phyloP scores from a whole-genome alignment of 2,113 vertebrate genomes.

The Myodes glareolus region DNA sequence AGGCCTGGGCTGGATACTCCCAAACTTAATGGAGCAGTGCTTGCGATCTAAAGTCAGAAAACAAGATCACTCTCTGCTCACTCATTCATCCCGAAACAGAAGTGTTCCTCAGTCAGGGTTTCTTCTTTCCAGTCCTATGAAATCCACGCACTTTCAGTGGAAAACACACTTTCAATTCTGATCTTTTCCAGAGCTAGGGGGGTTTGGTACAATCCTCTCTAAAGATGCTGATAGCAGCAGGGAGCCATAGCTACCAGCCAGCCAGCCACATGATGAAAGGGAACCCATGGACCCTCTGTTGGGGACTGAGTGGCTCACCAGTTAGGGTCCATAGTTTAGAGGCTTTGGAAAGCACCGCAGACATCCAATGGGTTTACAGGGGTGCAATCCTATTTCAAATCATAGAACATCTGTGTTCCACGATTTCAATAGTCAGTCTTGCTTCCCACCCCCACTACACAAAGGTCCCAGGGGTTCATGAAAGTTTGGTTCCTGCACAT shows the following conservation, averaged over 20 bases:
- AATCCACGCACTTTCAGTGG: neutral
- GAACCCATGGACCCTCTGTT: neutral
- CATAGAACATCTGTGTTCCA: neutral
- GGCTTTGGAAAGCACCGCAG: neutral
- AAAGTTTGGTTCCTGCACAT: conserved; percentile 32
- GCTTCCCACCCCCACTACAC: neutral
- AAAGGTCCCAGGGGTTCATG: neutral
- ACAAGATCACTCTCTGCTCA: neutral
- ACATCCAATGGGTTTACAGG: neutral
- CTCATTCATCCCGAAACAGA: accelerated
- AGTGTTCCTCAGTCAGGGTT: neutral
- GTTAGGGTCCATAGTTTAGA: neutral
- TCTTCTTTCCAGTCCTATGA: neutral
- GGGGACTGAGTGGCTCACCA: neutral
- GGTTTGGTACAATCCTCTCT: neutral
- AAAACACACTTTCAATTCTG: neutral
- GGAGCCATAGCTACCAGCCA: neutral
- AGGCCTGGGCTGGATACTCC: neutral
- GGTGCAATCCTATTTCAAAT: neutral
- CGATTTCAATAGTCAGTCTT: neutral
- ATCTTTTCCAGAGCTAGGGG: neutral
- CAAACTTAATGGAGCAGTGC: neutral
- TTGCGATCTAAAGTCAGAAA: neutral
- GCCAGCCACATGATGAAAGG: neutral
- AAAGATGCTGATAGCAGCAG: neutral